phyloP scores from a whole-genome alignment of 2,797 vertebrate species.

The Rousettus madagascariensis region DNA sequence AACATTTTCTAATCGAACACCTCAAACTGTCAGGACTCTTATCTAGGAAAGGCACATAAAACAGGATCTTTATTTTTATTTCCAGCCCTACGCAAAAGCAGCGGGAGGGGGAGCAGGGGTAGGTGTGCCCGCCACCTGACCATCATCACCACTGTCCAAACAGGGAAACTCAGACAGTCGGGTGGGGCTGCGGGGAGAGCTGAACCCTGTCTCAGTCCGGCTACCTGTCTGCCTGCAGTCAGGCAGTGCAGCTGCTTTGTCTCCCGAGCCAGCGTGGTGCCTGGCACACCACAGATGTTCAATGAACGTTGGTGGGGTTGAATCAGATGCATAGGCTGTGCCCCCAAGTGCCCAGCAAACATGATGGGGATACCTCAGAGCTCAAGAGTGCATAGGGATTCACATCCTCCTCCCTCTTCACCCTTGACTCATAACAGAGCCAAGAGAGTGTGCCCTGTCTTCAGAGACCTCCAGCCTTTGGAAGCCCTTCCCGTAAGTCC shows the following conservation, averaged over 20 bases:
- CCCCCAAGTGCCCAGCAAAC: too few species aligned
- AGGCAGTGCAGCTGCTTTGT: neutral
- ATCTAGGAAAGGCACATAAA: neutral
- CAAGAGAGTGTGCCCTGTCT: neutral
- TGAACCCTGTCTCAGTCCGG: too few species aligned
- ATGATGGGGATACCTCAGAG: neutral
- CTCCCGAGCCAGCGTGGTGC: neutral
- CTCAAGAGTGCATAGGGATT: neutral
- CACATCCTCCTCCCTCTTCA: neutral
- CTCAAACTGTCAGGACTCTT: neutral
- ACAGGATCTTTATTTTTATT: neutral
- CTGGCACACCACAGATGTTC: too few species aligned
- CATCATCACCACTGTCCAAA: neutral
- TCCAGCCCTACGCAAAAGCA: neutral
- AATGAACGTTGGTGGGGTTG: neutral
- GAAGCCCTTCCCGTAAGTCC: neutral
- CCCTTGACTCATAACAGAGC: neutral
- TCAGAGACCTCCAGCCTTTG: neutral
- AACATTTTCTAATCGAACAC: neutral
- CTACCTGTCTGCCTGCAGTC: too few species aligned
- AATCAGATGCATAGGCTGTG: neutral
- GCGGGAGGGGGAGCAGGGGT: accelerated
- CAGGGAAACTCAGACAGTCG: too few species aligned
- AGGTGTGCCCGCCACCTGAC: neutral
- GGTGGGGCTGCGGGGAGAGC: accelerated